phyloP scores from a whole-genome alignment of 1,140 invertebrate genomes.

The Drosophila ohnishii region DNA sequence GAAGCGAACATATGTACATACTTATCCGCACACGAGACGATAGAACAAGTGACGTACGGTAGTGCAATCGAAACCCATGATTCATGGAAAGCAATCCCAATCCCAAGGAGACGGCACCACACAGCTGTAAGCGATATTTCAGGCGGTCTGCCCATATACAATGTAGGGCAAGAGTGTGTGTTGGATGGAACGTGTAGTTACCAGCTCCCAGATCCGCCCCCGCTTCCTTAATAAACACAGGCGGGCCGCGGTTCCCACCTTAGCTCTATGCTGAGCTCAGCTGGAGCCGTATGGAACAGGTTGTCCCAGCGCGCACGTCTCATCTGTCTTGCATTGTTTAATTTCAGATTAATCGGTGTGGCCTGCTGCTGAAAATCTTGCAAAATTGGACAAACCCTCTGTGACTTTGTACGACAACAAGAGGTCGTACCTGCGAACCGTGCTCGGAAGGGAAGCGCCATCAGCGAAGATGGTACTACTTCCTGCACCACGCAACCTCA shows the following conservation, averaged over 20 bases:
- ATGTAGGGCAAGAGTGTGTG: constrained; percentile 25
- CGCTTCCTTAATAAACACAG: constrained; percentile 10
- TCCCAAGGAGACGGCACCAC: constrained; percentile 48
- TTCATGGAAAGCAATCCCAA: constrained; percentile 62
- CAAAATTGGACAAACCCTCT: constrained; percentile 83
- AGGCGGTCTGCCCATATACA: constrained; percentile 17
- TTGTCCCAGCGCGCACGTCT: neutral
- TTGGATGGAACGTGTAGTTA: constrained; percentile 19
- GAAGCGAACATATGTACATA: constrained; percentile 23
- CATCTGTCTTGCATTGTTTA: constrained; percentile 2
- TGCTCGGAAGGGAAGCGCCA: constrained; percentile 77
- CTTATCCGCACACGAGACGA: constrained; percentile 39
- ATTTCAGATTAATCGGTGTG: constrained; percentile 59
- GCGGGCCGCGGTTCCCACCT: constrained; percentile 6
- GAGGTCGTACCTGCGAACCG: constrained; percentile 78
- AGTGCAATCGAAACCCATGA: constrained; percentile 73
- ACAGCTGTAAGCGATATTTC: constrained; percentile 59
- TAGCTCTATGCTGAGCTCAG: neutral
- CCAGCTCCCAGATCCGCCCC: constrained; percentile 4
- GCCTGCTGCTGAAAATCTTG: constrained; percentile 63
- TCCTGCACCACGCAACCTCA: constrained; percentile 80
- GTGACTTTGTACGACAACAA: constrained; percentile 81
- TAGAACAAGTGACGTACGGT: constrained; percentile 50
- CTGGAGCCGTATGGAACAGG: constrained; percentile 12
- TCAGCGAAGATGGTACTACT: constrained; percentile 81